Base-by-base conservation (phyloP, 2,797 vertebrate genomes). In the Florisuga fusca region DNA sequence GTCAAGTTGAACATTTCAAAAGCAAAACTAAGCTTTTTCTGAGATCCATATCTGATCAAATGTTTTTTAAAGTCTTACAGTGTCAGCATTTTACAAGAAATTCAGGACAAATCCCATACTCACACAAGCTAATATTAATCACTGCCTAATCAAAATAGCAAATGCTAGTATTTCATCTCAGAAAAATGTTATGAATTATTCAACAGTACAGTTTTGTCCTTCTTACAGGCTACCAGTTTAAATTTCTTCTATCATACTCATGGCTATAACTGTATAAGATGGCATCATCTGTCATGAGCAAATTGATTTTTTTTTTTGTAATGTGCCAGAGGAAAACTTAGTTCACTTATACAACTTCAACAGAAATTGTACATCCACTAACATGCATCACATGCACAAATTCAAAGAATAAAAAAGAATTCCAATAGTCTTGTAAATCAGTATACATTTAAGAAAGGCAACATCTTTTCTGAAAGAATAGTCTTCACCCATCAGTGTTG, bases 71-170 rank as follows among this genome's bases (percentile, higher is more conserved):
- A 45, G 5, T 78, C 15, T 63, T 57, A 50, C 2, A 55, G 9
- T 19, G 19, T 84, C 89, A 95, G 38, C 66, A 89, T 63, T 88
- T 95, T 82, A 33, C n/a, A 63, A 69, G 67, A 79, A 90, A 82
- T 79, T 84, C 29, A 48, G 74, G 46, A 75, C 29, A 92, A 91
- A 87, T 55, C 26, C 31, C 38, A 31, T 57, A 73, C 12, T 63
- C 17, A 62, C 72, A 69, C 8, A 76, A 93, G 19, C 21, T 95
- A 62, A 51, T 58, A 84, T 81, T 90, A 84, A 90, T 81, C 73
- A 79, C 19, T 76, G 14, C 4, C 34, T 82, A 90, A 84, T 33
- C 12, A 77, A 90, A 93, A 82, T 15, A 55, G 2, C 10, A 84
- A 90, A 79, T 33, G 22, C 3, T 87, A 55, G 10, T 62, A 71